A percentile compares a stretch with the other conserved stretches of the same genome.
phyloP scores from a whole-genome alignment of 1,140 invertebrate genomes.

The Scaptomyza montana region DNA sequence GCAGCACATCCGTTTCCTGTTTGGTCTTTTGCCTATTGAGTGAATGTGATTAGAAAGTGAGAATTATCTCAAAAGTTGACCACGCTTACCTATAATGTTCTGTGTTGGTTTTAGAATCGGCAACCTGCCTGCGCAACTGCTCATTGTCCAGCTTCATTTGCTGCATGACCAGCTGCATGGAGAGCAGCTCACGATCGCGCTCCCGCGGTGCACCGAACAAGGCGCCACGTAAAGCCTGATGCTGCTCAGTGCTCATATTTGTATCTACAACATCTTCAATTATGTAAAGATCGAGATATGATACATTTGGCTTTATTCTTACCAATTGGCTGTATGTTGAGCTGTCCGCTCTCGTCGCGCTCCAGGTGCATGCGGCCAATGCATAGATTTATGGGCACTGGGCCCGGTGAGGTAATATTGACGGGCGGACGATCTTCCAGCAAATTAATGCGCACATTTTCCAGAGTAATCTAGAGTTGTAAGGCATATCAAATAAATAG shows the following conservation, averaged over 20 bases:
- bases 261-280: constrained; percentile 47
- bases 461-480: constrained; percentile 86
- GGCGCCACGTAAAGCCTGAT: constrained; percentile 47
- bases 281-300: neutral
- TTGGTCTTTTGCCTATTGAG: constrained; percentile 84
- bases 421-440: constrained; percentile 92
- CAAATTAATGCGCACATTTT: constrained; percentile 88
- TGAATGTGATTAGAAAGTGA: neutral
- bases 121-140: constrained; percentile 86
- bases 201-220: constrained; percentile 75
- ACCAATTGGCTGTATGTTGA: constrained; percentile 88
- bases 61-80: neutral
- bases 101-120: constrained; percentile 86
- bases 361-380: constrained; percentile 88
- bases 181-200: constrained; percentile 84
- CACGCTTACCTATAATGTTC: constrained; percentile 86
- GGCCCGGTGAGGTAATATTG: constrained; percentile 92
- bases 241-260: constrained; percentile 52
- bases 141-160: constrained; percentile 87
- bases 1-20: constrained; percentile 87
- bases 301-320: neutral
- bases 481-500: constrained; percentile 26
- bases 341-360: constrained; percentile 88
- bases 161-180: constrained; percentile 84
- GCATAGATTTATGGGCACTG: constrained; percentile 90